Conservation (phyloP, 2,113 vertebrate species). For the Coryphaenoides rupestris region DNA sequence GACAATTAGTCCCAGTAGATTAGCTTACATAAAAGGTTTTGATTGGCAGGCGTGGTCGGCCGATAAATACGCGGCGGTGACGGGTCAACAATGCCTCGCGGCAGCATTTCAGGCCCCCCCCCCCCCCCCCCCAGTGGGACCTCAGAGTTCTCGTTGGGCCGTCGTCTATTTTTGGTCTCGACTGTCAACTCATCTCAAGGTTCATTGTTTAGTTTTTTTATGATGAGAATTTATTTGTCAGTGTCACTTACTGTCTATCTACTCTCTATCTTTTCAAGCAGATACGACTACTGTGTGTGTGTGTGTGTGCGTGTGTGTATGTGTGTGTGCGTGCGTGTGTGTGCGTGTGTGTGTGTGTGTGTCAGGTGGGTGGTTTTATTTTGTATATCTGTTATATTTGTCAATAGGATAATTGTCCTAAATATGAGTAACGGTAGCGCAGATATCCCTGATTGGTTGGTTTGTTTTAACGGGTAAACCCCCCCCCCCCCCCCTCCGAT, state of each 20-base stretch:
- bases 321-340: conserved; percentile 35
- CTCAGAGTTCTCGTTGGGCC: neutral
- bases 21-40: conserved; percentile 37
- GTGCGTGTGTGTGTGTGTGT: neutral
- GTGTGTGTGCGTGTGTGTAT: conserved; percentile 14
- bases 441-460: too few species aligned
- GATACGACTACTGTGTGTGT: neutral
- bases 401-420: too few species aligned
- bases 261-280: too few species aligned
- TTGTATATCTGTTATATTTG: too few species aligned
- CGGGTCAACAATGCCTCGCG: conserved; percentile 60
- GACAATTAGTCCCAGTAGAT: conserved; percentile 31
- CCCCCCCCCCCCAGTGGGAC: too few species aligned
- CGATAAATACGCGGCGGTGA: conserved; percentile 53
- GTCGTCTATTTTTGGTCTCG: neutral
- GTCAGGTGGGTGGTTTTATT: neutral
- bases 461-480: too few species aligned
- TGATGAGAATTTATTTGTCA: too few species aligned
- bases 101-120: conserved; percentile 55
- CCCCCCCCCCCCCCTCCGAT: too few species aligned
- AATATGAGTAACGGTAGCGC: too few species aligned
- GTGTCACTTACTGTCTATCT: too few species aligned
- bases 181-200: neutral
- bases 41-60: conserved; percentile 18
- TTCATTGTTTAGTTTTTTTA: neutral